These are phyloP conservation scores for Ophion slaviceki DNA, from an alignment of 2,888 invertebrate species.

Conservation along the genomic window DNA sequence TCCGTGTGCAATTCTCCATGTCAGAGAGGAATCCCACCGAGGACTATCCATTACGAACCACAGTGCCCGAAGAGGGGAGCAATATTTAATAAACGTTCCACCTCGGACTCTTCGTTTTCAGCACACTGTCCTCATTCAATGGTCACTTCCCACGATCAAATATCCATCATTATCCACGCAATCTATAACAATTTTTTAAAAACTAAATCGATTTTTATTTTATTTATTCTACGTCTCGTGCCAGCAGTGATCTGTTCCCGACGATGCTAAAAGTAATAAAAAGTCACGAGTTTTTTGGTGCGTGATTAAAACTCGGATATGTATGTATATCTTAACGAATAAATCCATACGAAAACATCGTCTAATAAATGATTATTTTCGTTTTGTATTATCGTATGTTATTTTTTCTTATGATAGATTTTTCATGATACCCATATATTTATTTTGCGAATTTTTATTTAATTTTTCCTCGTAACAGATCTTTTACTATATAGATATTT, in stretches of 20 bases:
- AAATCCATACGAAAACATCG: no score
- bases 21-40: not conserved
- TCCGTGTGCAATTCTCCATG: no score
- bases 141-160: not conserved
- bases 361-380: not conserved
- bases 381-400: not conserved
- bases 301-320: no score
- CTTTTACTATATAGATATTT: no score
- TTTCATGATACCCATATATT: not conserved
- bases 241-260: not conserved
- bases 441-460: not conserved
- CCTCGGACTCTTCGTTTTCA: no score
- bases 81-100: no score
- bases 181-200: not conserved
- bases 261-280: not conserved
- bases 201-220: not conserved
- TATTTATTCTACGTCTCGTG: not conserved
- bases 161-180: not conserved
- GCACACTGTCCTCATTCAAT: no score
- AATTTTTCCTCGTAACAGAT: not conserved
- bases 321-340: no score
- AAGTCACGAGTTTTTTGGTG: no score
- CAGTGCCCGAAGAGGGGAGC: no score
- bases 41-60: not conserved
- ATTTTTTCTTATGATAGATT: not conserved